These are phyloP conservation scores for Eupithecia pulchellata DNA, from an alignment of 2,888 invertebrate genomes.

Conservation along the genomic window DNA sequence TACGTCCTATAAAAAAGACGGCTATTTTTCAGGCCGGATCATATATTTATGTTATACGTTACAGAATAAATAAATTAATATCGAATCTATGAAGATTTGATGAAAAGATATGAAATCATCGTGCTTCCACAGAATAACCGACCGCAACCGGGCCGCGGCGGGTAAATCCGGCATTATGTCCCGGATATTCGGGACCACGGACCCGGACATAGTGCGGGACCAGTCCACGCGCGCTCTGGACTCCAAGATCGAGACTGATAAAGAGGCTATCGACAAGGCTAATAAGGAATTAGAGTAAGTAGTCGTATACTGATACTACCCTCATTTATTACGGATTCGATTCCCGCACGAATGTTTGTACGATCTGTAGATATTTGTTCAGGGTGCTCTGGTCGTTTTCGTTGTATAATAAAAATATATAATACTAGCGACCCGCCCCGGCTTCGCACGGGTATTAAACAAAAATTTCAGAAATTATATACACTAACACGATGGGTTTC, in stretches of 20 bases:
- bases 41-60: not conserved
- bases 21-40: not conserved
- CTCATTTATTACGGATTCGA: too few relatives aligned
- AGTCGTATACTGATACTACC: conserved; percentile 28
- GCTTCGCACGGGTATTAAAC: too few relatives aligned
- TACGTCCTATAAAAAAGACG: not conserved
- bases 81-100: too few relatives aligned
- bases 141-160: conserved; percentile 85
- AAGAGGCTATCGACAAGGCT: conserved; percentile 83
- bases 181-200: conserved; percentile 89
- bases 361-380: too few relatives aligned
- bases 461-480: too few relatives aligned
- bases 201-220: conserved; percentile 91
- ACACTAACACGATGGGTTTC: too few relatives aligned
- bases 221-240: conserved; percentile 88
- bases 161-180: conserved; percentile 91
- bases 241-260: conserved; percentile 87
- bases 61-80: not conserved
- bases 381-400: too few relatives aligned
- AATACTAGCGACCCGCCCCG: too few relatives aligned
- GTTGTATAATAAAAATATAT: too few relatives aligned
- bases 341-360: too few relatives aligned
- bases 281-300: conserved; percentile 87
- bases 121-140: conserved; percentile 73
- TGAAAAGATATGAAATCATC: too few relatives aligned